Conservation (phyloP, 2,113 vertebrate species). For the Catharus bicknelli region DNA sequence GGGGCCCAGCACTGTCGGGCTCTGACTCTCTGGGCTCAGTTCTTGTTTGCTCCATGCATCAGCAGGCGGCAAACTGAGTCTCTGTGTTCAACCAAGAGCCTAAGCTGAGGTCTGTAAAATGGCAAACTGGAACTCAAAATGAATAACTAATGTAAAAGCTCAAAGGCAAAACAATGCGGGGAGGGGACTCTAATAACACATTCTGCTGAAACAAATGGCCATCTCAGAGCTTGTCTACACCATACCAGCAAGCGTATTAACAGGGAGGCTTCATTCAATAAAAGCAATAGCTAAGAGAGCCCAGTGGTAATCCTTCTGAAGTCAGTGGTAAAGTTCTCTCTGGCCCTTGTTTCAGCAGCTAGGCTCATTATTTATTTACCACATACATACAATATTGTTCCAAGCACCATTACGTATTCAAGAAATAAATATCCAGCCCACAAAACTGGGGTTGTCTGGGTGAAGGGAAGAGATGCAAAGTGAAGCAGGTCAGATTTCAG, state of each 20-base stretch:
- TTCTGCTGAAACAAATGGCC: constrained; percentile 36
- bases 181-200: constrained; percentile 15
- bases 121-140: constrained; percentile 44
- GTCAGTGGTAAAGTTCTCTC: not conserved
- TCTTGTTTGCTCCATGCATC: constrained; percentile 17
- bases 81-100: constrained; percentile 57
- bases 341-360: not conserved
- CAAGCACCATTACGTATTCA: not conserved
- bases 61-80: constrained; percentile 34
- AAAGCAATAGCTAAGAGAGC: constrained; percentile 5
- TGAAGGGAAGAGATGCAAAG: not conserved
- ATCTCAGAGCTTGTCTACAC: constrained; percentile 27
- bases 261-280: not conserved
- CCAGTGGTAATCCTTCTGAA: constrained; percentile 5
- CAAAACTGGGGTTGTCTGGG: not conserved
- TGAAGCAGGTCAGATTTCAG: not conserved
- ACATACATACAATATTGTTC: not conserved
- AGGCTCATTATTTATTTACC: not conserved
- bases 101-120: constrained; percentile 44
- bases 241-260: not conserved
- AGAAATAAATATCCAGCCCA: constrained; percentile 8
- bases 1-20: not conserved
- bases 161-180: constrained; percentile 35
- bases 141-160: constrained; percentile 48
- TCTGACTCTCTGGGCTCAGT: not conserved